Base-by-base conservation (phyloP, 2,888 invertebrate genomes). In the Lumbricus terrestris region DNA sequence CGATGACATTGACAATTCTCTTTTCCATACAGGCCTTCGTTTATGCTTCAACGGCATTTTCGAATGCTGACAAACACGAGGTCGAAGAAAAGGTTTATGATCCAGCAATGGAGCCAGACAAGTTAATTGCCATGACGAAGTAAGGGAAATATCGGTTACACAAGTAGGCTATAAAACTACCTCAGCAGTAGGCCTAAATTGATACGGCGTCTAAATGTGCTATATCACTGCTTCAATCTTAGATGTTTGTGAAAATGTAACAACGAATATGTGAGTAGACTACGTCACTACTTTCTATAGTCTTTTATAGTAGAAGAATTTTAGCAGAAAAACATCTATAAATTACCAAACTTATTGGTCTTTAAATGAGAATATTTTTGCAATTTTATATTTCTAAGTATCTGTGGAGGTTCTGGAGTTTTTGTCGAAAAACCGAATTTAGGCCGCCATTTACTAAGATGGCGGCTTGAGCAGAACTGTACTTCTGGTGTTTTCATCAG, bases 21-120 rank as follows among this genome's bases (percentile, higher is more conserved):
- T 33, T 83, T 34, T 85, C 18, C 85, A 54, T 54, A 15, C 69
- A 95, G 94, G 92, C 97, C 8, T 96, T 97, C 94, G 95, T 97
- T 3, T 97, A 98, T 94, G 96, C 97, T 0, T 97, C 97, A 0
- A 97, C 98, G 0, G 97, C 97, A 0, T 98, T 97, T 94, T 96
- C 97, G 6, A 97, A 98, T 94, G 97, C 97, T 0, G 97, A 97
- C 92, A 96, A 96, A 47, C 95, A 96, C n/a, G 95, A 96, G 0
- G 96, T 97, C 0, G 96, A 97, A 88, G 98, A 98, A 95, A 95
- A 96, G 90, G 95, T 97, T 96, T 97, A 93, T 94, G 96, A 96
- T 0, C 94, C 95, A 18, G 94, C 94, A 1, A 92, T 95, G 33
- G 92, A 93, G 23, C 95, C 95, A n/a, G 91, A 94, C 88, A 93